Base-by-base conservation (phyloP, 2,113 vertebrate species). In the Alligator sinensis region DNA sequence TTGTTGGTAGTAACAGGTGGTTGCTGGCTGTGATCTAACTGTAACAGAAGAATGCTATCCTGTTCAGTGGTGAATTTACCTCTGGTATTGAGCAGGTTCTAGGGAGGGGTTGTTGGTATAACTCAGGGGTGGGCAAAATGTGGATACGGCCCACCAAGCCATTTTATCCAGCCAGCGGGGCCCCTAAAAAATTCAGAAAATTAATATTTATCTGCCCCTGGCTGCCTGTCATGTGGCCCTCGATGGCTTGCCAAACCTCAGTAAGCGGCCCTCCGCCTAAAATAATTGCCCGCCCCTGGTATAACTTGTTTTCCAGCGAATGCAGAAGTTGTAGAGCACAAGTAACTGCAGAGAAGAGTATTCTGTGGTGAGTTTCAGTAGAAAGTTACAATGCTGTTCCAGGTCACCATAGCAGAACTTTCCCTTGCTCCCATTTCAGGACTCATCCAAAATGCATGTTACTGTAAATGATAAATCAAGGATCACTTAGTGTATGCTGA, bases 321-420 rank as follows among this genome's bases (percentile, higher is more conserved):
- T 4, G 1, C 22, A 0, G 38, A 66, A 60, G 1, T 60, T 63
- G 30, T n/a, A 87, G 77, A 60, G 60, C 30, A 55, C 12, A 62
- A 76, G 5, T 11, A 81, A 34, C 55, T 87, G 34, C 6, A 81
- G 34, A 19, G 34, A 24, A 74, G 21, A 47, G 16, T 5, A 12
- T 12, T 55, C 75, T 92, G 80, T 11, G 1, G 0, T 47, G 60
- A 28, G 4, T 76, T 80, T 82, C 9, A 55, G 6, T 6, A 58
- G 21, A 80, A 5, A 6, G 4, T n/a, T 14, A 55, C 38, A 24
- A 3, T 79, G 22, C 7, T 81, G 9, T 38, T 90, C 4, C 10
- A 85, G n/a, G 16, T 60, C 25, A 74, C 57, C 5, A 3, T 47
- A 21, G 27, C 55, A 78, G 11, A 47, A 75, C 57, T 64, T 21